Evolutionary conservation across 2,888 invertebrate species (phyloP), one percentile per base, ranked within the genome.

Genomic region (Lamproptera curius): DNA sequence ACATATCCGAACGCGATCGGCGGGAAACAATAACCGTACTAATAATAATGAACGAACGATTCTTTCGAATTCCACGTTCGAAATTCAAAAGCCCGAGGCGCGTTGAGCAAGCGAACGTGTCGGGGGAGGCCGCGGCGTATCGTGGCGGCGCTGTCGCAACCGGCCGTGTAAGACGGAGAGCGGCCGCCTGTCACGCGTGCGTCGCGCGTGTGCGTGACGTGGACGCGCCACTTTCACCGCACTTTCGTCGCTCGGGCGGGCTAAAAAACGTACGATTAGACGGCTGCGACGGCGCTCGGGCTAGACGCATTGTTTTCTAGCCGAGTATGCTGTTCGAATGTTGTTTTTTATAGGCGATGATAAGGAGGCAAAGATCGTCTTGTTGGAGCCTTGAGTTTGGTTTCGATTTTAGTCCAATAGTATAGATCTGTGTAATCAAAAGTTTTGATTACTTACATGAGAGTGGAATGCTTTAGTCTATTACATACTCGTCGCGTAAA

Each of bases 161-260:
- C 60, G 50, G 48, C 57, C 67, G 64, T 80, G 79, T 76, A 80
- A 82, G 74, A 75, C 75, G 72, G 77, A 73, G 78, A 78, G 70
- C 69, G 76, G 74, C 66, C 63, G 60, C 54, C 58, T 61, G 70
- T 59, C 69, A 64, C 63, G 55, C 58, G 20, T 20, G 20, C 58
- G 57, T 68, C 70, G 71, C 75, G 80, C 74, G 80, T 83, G 83
- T 83, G 85, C 51, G 83, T 86, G 83, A 86, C 86, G 86, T 85
- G 79, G 81, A 81, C 79, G 73, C 67, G 83, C 79, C 85, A 87
- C 87, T 87, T 87, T 87, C 87, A 83, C 87, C 76, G 77, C 81
- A 87, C 87, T 87, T 87, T 87, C 87, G 86, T 85, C 84, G 86
- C 68, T 68, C 76, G 83, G 75, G 79, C 76, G 83, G 75, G 79